Conservation (phyloP, 2,888 invertebrate species). For the Microplitis manilae region DNA sequence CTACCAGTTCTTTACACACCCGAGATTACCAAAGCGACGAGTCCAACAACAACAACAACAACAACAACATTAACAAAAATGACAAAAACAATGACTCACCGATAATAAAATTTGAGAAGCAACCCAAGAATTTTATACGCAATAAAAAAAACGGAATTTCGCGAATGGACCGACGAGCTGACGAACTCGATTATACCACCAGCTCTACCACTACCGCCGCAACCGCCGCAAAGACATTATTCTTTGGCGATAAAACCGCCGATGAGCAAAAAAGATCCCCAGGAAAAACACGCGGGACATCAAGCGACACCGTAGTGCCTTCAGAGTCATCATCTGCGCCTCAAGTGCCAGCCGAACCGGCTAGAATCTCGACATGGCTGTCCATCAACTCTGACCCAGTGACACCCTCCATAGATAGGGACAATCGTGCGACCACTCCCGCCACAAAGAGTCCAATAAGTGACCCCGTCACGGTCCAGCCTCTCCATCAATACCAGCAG, state of each 20-base stretch:
- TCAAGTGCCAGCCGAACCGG: neutral
- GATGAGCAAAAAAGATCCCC: no score
- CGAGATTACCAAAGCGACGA: conserved; percentile 28
- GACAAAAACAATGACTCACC: neutral
- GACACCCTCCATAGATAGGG: conserved; percentile 20
- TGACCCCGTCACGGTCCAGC: conserved; percentile 31
- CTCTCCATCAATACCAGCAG: conserved; percentile 29
- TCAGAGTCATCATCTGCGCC: neutral
- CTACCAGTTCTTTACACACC: neutral
- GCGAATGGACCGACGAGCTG: neutral
- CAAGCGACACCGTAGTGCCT: neutral
- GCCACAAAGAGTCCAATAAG: conserved; percentile 38
- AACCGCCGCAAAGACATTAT: no score
- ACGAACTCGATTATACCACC: no score
- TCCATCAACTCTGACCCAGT: conserved; percentile 35
- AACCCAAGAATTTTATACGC: neutral
- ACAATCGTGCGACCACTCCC: neutral
- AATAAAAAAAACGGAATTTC: neutral
- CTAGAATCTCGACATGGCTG: conserved; percentile 38
- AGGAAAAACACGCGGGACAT: no score
- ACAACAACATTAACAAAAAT: neutral
- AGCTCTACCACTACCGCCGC: no score
- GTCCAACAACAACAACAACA: neutral
- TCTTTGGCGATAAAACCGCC: no score
- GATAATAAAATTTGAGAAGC: neutral